These are phyloP conservation scores for Diachrysia chrysitis DNA, from an alignment of 2,888 invertebrate genomes.

Conservation along the genomic window DNA sequence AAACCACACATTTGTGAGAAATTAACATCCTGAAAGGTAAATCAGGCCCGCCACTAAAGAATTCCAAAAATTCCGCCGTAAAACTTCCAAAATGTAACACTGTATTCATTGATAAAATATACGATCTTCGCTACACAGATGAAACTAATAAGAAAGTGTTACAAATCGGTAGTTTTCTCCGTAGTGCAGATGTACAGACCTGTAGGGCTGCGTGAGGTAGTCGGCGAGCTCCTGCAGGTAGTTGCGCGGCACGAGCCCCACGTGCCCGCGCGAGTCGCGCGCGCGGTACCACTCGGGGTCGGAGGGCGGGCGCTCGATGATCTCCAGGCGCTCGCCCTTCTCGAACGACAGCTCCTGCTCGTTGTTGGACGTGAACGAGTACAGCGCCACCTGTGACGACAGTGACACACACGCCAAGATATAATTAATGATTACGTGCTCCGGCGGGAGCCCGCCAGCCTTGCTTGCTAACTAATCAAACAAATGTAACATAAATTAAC, in stretches of 20 bases:
- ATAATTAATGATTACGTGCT: background rate
- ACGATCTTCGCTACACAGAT: too few relatives aligned
- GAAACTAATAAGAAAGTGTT: too few relatives aligned
- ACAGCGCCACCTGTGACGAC: conserved; percentile 92
- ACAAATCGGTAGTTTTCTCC: too few relatives aligned
- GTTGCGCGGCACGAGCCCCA: conserved; percentile 98
- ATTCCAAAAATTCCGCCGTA: too few relatives aligned
- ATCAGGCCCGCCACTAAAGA: too few relatives aligned
- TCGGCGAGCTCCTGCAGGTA: conserved; percentile 97
- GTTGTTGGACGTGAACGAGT: conserved; percentile 97
- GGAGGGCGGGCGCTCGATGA: conserved; percentile 97
- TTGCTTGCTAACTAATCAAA: too few relatives aligned
- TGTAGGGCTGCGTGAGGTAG: conserved; percentile 95
- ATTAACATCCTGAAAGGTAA: too few relatives aligned
- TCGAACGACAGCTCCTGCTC: conserved; percentile 99
- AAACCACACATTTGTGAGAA: too few relatives aligned
- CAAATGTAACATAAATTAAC: too few relatives aligned
- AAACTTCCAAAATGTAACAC: too few relatives aligned
- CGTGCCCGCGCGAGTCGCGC: conserved; percentile 96
- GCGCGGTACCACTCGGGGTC: conserved; percentile 99
- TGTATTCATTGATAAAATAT: too few relatives aligned
- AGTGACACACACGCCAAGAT: conserved; percentile 18
- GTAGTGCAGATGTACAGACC: too few relatives aligned
- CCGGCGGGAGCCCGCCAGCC: background rate
- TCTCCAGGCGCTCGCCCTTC: conserved; percentile 98